A percentile compares a stretch with the other conserved stretches of the same genome.
Conservation (phyloP, 2,888 invertebrate species). For the Archips crataeganus region DNA sequence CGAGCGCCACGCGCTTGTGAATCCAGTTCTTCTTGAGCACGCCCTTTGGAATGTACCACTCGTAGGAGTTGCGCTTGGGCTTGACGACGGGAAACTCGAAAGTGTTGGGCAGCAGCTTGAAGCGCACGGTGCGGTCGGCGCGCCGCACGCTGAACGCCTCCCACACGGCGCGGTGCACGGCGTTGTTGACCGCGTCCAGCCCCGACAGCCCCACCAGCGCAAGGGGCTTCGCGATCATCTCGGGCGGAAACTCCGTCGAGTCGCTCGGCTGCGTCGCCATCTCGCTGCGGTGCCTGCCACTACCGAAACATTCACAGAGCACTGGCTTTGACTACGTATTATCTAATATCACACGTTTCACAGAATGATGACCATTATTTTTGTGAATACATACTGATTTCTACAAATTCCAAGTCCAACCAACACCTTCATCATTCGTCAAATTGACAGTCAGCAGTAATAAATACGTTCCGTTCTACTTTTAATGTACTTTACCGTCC, state of each 20-base stretch:
- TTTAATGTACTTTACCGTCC: neutral
- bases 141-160: conserved; percentile 95
- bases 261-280: conserved; percentile 87
- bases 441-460: conserved; percentile 53
- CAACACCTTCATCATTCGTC: conserved; percentile 63
- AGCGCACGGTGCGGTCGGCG: conserved; percentile 93
- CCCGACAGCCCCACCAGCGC: conserved; percentile 96
- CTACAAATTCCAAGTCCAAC: conserved; percentile 52
- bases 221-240: conserved; percentile 93
- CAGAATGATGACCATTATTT: conserved; percentile 29
- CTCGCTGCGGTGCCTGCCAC: conserved; percentile 35
- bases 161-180: conserved; percentile 96
- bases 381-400: conserved; percentile 48
- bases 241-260: conserved; percentile 91
- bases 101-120: conserved; percentile 92
- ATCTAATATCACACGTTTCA: conserved; percentile 15
- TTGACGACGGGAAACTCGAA: conserved; percentile 96
- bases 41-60: conserved; percentile 98
- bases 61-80: conserved; percentile 95
- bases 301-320: conserved; percentile 31
- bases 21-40: conserved; percentile 98
- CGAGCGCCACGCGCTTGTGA: conserved; percentile 94
- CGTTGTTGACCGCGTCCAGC: conserved; percentile 93
- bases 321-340: conserved; percentile 1
- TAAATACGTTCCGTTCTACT: conserved; percentile 35